A percentile compares a stretch with the other conserved stretches of the same genome.
phyloP scores from a whole-genome alignment of 2,888 invertebrate genomes.

The Melanostoma mellinum region DNA sequence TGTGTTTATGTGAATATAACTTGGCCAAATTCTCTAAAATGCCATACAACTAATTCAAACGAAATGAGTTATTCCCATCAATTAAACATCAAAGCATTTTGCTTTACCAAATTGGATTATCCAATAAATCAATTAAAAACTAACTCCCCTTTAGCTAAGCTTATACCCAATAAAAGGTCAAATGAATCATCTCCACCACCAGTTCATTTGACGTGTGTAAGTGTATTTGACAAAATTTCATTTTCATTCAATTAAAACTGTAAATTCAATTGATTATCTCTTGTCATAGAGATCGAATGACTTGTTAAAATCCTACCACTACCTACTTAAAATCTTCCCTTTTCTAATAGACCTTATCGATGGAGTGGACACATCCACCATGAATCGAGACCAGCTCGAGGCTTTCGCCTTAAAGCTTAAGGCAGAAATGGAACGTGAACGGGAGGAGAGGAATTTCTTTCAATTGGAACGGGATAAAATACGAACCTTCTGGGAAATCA shows the following conservation, averaged over 20 bases:
- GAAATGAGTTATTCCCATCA: constrained; percentile 18
- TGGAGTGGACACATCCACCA: constrained; percentile 95
- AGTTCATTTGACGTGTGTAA: not conserved
- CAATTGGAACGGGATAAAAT: constrained; percentile 97
- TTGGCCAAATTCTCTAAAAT: no score
- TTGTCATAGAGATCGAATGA: constrained; percentile 6
- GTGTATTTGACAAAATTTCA: constrained; percentile 26
- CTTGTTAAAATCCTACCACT: constrained; percentile 24
- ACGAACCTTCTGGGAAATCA: constrained; percentile 97
- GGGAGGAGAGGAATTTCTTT: constrained; percentile 97
- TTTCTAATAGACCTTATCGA: constrained; percentile 86
- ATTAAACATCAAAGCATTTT: constrained; percentile 57
- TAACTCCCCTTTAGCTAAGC: not conserved
- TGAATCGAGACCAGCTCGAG: constrained; percentile 96
- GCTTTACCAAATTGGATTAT: constrained; percentile 47
- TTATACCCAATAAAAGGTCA: not conserved
- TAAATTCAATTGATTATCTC: constrained; percentile 50
- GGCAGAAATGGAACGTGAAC: constrained; percentile 95
- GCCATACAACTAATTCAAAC: constrained; percentile 10
- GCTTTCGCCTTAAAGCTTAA: constrained; percentile 92
- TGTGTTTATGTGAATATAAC: no score
- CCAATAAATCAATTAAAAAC: constrained; percentile 67
- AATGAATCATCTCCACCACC: no score
- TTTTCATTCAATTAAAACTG: constrained; percentile 59
- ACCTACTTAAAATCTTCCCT: constrained; percentile 20